phyloP scores from a whole-genome alignment of 2,888 invertebrate species.

The Cephonodes hylas region DNA sequence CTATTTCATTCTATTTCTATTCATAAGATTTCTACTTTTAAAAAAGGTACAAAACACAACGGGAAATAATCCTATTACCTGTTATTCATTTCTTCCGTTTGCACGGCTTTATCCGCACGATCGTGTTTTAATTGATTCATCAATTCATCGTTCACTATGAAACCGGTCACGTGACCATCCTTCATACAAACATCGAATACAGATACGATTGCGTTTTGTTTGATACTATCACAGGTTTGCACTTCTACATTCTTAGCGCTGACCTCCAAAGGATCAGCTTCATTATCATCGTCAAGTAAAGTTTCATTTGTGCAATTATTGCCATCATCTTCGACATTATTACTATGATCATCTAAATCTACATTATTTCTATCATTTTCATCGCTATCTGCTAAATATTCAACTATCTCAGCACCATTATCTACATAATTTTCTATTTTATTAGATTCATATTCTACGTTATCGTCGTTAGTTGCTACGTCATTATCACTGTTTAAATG shows the following conservation, averaged over 20 bases:
- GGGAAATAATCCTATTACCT: conserved; percentile 3
- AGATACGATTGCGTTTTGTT: conserved; percentile 31
- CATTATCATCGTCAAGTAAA: conserved; percentile 5
- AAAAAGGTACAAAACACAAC: not conserved
- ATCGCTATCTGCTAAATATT: conserved; percentile 22
- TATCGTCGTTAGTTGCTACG: not conserved
- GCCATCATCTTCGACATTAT: not conserved
- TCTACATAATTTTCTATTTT: conserved; percentile 16
- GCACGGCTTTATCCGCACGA: conserved; percentile 33
- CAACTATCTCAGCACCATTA: conserved; percentile 15
- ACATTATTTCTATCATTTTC: not conserved
- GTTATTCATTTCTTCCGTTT: conserved; percentile 26
- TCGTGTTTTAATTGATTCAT: conserved; percentile 25
- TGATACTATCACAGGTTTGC: conserved; percentile 3
- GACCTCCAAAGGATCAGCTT: not conserved
- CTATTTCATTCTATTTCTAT: not conserved
- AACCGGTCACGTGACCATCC: conserved; percentile 44
- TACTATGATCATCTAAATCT: not conserved
- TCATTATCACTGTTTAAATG: not conserved
- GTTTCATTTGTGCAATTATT: conserved; percentile 20
- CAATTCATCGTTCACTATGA: conserved; percentile 34
- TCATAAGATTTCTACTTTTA: not conserved
- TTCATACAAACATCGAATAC: conserved; percentile 47
- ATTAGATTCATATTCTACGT: not conserved
- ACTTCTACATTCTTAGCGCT: conserved; percentile 18